Conservation (phyloP, 37 sponge, comb jelly and placozoan species). For the Cladorhizidae sp. region DNA sequence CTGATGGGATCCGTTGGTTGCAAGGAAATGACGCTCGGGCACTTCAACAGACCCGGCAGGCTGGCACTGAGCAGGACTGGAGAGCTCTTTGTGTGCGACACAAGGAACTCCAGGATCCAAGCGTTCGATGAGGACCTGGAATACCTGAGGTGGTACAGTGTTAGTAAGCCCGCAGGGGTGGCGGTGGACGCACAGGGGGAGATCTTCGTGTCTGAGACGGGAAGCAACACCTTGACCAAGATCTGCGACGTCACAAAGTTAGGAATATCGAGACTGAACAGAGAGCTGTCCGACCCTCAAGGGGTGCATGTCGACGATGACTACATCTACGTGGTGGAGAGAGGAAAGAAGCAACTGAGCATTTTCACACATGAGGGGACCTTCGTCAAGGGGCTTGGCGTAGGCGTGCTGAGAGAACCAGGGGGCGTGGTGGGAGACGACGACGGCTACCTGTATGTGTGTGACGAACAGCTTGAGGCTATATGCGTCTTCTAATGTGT, state of each 20-base stretch:
- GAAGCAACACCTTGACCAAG: not conserved
- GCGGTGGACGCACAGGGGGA: not conserved
- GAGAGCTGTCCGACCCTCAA: not conserved
- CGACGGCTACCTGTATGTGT: constrained; percentile 2
- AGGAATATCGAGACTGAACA: not conserved
- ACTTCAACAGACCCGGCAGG: not conserved
- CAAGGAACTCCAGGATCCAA: constrained; percentile 3
- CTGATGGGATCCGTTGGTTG: not conserved
- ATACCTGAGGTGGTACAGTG: not conserved
- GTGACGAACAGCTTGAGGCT: not conserved
- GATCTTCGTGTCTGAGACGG: not conserved
- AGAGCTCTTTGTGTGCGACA: constrained; percentile 7
- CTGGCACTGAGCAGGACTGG: not conserved
- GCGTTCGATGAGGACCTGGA: not conserved
- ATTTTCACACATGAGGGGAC: not conserved
- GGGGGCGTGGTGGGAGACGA: constrained; percentile 7
- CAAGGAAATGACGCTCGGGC: not conserved
- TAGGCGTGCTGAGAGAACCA: constrained; percentile 15
- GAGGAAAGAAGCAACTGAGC: not conserved
- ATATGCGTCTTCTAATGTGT: constrained; percentile 1
- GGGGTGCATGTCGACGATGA: not conserved
- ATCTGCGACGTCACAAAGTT: not conserved
- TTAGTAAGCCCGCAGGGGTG: not conserved
- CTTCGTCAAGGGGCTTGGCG: not conserved
- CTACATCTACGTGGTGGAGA: constrained; percentile 7